phyloP scores from a whole-genome alignment of 2,888 invertebrate genomes.

The Ectropis crepuscularia region DNA sequence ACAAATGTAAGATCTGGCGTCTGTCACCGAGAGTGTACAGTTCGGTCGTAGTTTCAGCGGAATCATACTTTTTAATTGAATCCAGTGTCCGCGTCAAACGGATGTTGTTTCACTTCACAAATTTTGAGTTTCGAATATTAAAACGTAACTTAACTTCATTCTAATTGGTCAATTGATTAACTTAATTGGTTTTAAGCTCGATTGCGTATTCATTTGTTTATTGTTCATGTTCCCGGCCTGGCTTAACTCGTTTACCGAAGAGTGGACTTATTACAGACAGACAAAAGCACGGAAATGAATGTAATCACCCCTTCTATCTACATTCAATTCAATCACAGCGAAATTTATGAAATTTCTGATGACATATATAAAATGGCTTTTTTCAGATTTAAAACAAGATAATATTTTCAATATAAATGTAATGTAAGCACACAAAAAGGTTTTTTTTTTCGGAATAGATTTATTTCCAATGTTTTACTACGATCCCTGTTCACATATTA shows the following conservation, averaged over 20 bases:
- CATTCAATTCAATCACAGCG: too few species aligned
- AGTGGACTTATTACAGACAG: neutral
- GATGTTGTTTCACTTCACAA: slow-evolving; percentile 33
- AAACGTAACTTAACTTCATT: slow-evolving; percentile 37
- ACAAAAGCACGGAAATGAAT: slow-evolving; percentile 6
- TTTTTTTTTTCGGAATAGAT: too few species aligned
- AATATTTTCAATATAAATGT: too few species aligned
- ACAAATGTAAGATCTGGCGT: too few species aligned
- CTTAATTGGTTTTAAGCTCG: slow-evolving; percentile 14
- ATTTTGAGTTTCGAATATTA: slow-evolving; percentile 27
- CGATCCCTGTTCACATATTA: too few species aligned
- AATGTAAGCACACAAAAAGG: too few species aligned
- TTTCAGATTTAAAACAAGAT: too few species aligned
- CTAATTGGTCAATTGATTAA: slow-evolving; percentile 31
- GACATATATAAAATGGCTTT: too few species aligned
- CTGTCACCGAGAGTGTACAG: slow-evolving; percentile 1
- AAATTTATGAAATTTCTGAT: too few species aligned
- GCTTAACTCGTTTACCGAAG: neutral
- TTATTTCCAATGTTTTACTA: too few species aligned
- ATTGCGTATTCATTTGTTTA: slow-evolving; percentile 29
- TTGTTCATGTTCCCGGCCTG: slow-evolving; percentile 16
- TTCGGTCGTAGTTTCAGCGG: slow-evolving; percentile 50
- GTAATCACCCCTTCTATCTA: neutral
- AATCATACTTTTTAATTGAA: slow-evolving; percentile 71
- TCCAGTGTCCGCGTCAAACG: slow-evolving; percentile 50